phyloP scores from a whole-genome alignment of 1,140 invertebrate genomes.

The Halyomorpha halys region DNA sequence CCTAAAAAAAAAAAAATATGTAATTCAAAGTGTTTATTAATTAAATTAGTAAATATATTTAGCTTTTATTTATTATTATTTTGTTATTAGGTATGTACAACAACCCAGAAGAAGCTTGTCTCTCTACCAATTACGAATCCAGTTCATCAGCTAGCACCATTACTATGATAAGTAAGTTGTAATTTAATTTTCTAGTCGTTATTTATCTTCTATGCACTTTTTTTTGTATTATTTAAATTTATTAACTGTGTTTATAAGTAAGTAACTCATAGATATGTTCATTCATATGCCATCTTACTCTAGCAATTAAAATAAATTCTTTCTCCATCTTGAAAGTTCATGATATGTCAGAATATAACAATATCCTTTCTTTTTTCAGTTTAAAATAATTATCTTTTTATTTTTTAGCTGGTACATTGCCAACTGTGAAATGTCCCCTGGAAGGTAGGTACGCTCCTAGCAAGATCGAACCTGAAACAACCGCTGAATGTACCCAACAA shows the following conservation, averaged over 20 bases:
- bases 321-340: too few species aligned
- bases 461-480: slow-evolving; percentile 30
- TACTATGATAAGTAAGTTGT: slow-evolving; percentile 38
- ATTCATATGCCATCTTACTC: too few species aligned
- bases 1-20: too few species aligned
- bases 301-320: too few species aligned
- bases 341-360: too few species aligned
- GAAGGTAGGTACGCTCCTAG: slow-evolving; percentile 38
- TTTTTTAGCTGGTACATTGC: slow-evolving; percentile 36
- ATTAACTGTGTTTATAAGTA: too few species aligned
- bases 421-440: slow-evolving; percentile 41
- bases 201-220: too few species aligned
- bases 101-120: slow-evolving; percentile 40
- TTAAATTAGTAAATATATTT: background rate
- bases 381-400: too few species aligned
- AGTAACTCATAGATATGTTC: too few species aligned
- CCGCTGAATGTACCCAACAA: slow-evolving; percentile 27
- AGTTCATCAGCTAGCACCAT: slow-evolving; percentile 32
- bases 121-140: slow-evolving; percentile 33
- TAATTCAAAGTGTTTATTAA: too few species aligned
- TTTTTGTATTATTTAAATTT: background rate
- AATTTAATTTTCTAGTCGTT: too few species aligned
- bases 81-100: slow-evolving; percentile 31
- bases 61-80: slow-evolving; percentile 3
- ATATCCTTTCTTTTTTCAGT: too few species aligned